A percentile compares a stretch with the other conserved stretches of the same genome.
These are phyloP conservation scores for Drosophila algonquin DNA, from an alignment of 2,888 invertebrate species.

Conservation along the genomic window DNA sequence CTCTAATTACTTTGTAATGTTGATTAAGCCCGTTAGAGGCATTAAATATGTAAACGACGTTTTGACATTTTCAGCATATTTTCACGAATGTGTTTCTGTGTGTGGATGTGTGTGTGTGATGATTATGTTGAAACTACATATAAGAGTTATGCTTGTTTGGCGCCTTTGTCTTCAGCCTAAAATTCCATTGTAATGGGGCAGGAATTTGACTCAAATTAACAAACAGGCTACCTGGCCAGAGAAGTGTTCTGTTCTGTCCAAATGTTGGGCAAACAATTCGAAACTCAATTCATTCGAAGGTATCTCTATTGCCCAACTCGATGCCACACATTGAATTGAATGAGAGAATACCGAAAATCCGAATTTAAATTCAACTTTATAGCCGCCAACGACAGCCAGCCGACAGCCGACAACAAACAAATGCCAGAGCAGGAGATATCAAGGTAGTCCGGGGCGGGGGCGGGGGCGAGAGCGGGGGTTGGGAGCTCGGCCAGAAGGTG, in stretches of 20 bases:
- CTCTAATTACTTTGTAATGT: constrained; percentile 79
- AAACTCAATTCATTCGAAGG: constrained; percentile 61
- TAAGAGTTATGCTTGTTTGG: constrained; percentile 22
- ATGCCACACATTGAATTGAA: constrained; percentile 11
- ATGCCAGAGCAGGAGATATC: constrained; percentile 24
- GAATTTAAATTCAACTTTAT: constrained; percentile 77
- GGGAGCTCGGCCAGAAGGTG: constrained; percentile 13
- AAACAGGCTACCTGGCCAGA: constrained; percentile 8
- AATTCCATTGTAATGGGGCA: constrained; percentile 1
- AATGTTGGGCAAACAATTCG: constrained; percentile 49
- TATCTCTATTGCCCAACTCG: constrained; percentile 42
- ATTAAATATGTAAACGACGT: constrained; percentile 72
- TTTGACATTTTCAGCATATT: constrained; percentile 68
- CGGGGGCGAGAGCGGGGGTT: background rate
- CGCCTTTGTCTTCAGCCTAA: background rate
- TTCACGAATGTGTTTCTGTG: constrained; percentile 11
- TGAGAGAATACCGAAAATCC: constrained; percentile 28
- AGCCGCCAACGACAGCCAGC: constrained; percentile 51
- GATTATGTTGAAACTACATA: constrained; percentile 13
- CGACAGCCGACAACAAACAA: constrained; percentile 55
- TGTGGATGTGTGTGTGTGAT: background rate
- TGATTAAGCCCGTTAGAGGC: constrained; percentile 74
- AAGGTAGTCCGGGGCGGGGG: constrained; percentile 13
- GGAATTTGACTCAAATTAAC: constrained; percentile 34
- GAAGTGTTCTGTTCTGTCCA: constrained; percentile 16